Percentiles rank a stretch among this genome's conserved stretches.
Evolutionary conservation across 2,888 invertebrate genomes (phyloP).

Genomic region (Amphipyra tragopoginis): DNA sequence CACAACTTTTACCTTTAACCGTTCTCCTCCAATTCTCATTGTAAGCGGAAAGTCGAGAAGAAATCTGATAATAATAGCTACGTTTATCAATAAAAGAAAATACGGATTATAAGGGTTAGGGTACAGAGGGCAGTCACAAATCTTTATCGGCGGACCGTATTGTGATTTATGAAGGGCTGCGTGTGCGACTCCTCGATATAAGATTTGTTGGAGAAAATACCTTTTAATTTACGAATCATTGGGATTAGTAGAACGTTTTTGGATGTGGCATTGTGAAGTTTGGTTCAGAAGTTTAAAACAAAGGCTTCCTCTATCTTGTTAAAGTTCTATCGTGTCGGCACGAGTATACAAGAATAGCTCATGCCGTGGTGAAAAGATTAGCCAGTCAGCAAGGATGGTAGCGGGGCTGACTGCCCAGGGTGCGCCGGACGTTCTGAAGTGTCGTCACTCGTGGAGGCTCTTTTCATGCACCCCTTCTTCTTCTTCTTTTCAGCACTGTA

Average conservation of each 20-base stretch:
- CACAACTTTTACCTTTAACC: constrained; percentile 1
- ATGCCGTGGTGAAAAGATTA: too few species aligned
- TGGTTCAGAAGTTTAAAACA: too few species aligned
- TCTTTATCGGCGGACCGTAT: constrained; percentile 68
- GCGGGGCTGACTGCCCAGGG: too few species aligned
- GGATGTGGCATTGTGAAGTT: background rate
- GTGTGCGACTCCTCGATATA: constrained; percentile 46
- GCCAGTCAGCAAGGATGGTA: too few species aligned
- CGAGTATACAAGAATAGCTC: too few species aligned
- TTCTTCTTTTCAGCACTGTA: too few species aligned
- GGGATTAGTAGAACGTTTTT: constrained; percentile 5
- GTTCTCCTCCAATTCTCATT: constrained; percentile 20
- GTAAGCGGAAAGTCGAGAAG: constrained; percentile 51
- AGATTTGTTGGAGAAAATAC: constrained; percentile 47
- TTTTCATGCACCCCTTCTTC: too few species aligned
- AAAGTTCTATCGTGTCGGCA: too few species aligned
- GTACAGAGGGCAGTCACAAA: constrained; percentile 68
- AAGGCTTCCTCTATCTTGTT: too few species aligned
- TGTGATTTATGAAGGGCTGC: constrained; percentile 56
- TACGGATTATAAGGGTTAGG: constrained; percentile 65
- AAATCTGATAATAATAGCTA: constrained; percentile 57
- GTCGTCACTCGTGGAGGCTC: too few species aligned
- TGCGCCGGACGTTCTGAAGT: too few species aligned
- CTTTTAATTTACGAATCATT: constrained; percentile 42
- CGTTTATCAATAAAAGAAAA: constrained; percentile 71